A percentile compares a stretch with the other conserved stretches of the same genome.
phyloP scores from a whole-genome alignment of 1,140 invertebrate species.

The Drosophila pseudoobscura region DNA sequence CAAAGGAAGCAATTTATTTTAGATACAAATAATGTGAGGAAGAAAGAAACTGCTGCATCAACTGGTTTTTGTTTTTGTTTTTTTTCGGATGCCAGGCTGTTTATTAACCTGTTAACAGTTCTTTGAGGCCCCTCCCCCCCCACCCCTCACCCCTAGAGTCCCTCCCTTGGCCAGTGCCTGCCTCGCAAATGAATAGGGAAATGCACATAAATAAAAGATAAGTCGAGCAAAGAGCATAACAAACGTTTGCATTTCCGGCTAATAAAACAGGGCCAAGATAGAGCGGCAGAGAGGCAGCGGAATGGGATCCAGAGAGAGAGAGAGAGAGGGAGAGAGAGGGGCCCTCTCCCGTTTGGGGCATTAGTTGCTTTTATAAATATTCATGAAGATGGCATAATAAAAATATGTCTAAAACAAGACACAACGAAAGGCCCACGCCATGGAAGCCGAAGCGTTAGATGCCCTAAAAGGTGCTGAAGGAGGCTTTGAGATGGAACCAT shows the following conservation, averaged over 20 bases:
- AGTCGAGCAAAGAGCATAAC: slow-evolving; percentile 70
- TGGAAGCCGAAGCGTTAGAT: too few species aligned
- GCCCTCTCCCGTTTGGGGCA: slow-evolving; percentile 32
- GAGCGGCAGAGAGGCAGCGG: slow-evolving; percentile 32
- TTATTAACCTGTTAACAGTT: slow-evolving; percentile 51
- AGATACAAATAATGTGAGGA: slow-evolving; percentile 24
- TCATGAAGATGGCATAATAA: slow-evolving; percentile 55
- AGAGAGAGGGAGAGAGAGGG: slow-evolving; percentile 32
- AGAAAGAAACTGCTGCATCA: slow-evolving; percentile 7
- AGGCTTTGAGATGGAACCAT: too few species aligned
- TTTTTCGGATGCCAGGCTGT: slow-evolving; percentile 26
- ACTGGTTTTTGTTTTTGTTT: slow-evolving; percentile 29
- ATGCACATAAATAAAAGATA: slow-evolving; percentile 68
- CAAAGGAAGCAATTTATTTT: slow-evolving; percentile 36
- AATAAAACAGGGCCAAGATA: slow-evolving; percentile 51
- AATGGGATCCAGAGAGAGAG: slow-evolving; percentile 3
- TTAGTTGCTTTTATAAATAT: slow-evolving; percentile 70
- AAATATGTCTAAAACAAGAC: slow-evolving; percentile 46
- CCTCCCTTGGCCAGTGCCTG: slow-evolving; percentile 2
- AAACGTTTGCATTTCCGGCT: slow-evolving; percentile 78
- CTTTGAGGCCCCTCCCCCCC: slow-evolving; percentile 10
- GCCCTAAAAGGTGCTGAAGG: too few species aligned
- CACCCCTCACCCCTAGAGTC: background rate
- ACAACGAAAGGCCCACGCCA: too few species aligned
- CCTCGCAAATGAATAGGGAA: slow-evolving; percentile 30